Conservation (phyloP, 2,888 invertebrate genomes). For the Spodoptera exigua region DNA sequence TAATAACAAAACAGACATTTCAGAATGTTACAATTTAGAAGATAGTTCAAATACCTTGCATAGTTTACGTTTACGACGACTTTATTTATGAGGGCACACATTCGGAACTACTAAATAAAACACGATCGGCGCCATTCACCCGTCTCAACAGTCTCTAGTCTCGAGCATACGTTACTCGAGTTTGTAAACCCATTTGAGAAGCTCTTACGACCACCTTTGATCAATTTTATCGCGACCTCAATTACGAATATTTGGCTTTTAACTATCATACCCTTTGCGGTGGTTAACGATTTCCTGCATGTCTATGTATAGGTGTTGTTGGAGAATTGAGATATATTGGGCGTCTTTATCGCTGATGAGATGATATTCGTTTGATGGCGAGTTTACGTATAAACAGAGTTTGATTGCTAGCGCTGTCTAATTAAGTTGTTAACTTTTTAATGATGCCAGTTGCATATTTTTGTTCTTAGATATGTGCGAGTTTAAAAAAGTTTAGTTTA, state of each 20-base stretch:
- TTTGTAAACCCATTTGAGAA: neutral
- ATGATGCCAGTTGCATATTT: no score
- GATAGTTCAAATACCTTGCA: neutral
- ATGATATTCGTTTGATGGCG: no score
- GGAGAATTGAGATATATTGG: conserved; percentile 20
- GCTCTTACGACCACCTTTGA: conserved; percentile 44
- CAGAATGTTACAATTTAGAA: neutral
- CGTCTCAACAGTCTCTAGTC: neutral
- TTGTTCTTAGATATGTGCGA: no score
- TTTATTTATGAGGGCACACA: conserved; percentile 5
- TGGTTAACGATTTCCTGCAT: conserved; percentile 35
- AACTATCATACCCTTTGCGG: conserved; percentile 16
- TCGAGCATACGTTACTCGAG: neutral
- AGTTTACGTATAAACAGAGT: no score
- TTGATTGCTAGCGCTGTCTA: no score
- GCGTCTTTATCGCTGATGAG: conserved; percentile 10
- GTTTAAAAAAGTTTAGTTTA: no score
- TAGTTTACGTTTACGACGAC: neutral
- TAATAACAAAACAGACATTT: no score
- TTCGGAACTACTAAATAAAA: conserved; percentile 2
- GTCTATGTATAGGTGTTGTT: conserved; percentile 8
- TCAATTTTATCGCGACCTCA: conserved; percentile 52
- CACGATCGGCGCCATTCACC: conserved; percentile 20
- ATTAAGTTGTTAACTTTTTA: no score
- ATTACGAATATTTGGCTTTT: conserved; percentile 48